A percentile compares a stretch with the other conserved stretches of the same genome.
Evolutionary conservation across 1,140 invertebrate genomes (phyloP).

Genomic region (Euwallacea similis): DNA sequence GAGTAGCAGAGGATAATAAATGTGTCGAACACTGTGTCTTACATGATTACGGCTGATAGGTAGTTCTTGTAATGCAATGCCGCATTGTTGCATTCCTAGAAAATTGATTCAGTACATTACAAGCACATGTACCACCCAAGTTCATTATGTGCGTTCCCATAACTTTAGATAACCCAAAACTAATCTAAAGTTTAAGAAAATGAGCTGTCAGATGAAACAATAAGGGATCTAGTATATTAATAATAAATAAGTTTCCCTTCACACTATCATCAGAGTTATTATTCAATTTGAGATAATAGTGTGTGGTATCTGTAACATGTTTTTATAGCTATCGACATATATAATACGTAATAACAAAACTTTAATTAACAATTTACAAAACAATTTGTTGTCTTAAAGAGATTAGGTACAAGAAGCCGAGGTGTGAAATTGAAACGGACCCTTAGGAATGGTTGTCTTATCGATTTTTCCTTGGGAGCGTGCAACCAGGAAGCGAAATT

Average conservation of each 20-base stretch:
- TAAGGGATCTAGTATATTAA: background rate
- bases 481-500: conserved; percentile 1
- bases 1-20: conserved; percentile 2
- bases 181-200: background rate
- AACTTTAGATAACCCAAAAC: background rate
- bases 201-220: background rate
- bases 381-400: conserved; percentile 1
- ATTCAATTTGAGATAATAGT: conserved; percentile 8
- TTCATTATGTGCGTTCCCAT: too few relatives aligned
- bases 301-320: conserved; percentile 1
- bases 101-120: too few relatives aligned
- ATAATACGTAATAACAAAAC: background rate
- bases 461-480: background rate
- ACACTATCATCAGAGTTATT: background rate
- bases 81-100: too few relatives aligned
- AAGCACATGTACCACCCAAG: too few relatives aligned
- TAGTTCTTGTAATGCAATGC: conserved; percentile 8
- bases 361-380: conserved; percentile 13
- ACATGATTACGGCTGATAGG: conserved; percentile 13
- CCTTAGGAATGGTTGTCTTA: too few relatives aligned
- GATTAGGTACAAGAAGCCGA: background rate
- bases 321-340: background rate
- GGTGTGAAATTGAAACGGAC: background rate
- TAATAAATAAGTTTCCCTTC: conserved; percentile 2
- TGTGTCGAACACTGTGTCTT: conserved; percentile 16